A percentile compares a stretch with the other conserved stretches of the same genome.
Conservation (phyloP, 2,113 vertebrate species). For the Isichthys henryi region DNA sequence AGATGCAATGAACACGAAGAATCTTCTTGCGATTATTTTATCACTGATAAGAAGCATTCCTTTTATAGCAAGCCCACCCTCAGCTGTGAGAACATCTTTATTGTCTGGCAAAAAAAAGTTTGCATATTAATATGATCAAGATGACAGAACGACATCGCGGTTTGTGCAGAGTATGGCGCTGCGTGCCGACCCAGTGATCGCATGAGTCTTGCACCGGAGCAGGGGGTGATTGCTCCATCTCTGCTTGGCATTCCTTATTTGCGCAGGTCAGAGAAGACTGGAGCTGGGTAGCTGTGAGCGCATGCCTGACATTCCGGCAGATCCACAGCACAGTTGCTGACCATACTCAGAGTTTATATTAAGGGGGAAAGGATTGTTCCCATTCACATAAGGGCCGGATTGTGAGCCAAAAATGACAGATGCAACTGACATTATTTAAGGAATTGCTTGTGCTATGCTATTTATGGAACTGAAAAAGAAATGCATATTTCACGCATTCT, state of each 20-base stretch:
- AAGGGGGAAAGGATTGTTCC: conserved; percentile 51
- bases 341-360: conserved; percentile 74
- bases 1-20: background rate
- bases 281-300: conserved; percentile 65
- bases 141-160: background rate
- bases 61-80: background rate
- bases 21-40: background rate
- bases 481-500: conserved; percentile 6
- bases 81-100: background rate
- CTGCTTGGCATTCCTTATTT: conserved; percentile 41
- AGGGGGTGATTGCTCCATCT: background rate
- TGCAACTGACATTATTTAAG: conserved; percentile 73
- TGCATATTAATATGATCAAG: background rate
- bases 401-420: conserved; percentile 81
- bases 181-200: background rate
- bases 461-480: conserved; percentile 42
- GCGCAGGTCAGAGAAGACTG: conserved; percentile 40
- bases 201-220: background rate
- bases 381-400: conserved; percentile 67
- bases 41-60: background rate
- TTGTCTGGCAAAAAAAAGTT: background rate
- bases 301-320: conserved; percentile 76
- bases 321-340: conserved; percentile 79
- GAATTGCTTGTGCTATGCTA: conserved; percentile 54
- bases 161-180: background rate